A percentile compares a stretch with the other conserved stretches of the same genome.
phyloP scores from a whole-genome alignment of 2,888 invertebrate genomes.

The Acrobasis consociella region DNA sequence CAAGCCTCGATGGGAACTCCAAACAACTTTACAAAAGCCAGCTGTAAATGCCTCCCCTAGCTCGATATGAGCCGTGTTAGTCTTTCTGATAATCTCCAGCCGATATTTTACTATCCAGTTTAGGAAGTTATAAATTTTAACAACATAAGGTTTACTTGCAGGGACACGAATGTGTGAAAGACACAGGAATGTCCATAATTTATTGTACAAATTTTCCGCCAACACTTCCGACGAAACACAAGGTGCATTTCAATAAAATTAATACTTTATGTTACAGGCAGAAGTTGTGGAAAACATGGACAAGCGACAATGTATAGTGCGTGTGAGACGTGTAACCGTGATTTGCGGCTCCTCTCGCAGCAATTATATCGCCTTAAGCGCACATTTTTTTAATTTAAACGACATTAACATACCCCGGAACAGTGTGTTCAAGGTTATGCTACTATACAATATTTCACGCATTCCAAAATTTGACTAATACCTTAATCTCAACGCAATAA shows the following conservation, averaged over 20 bases:
- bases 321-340: slow-evolving; percentile 38
- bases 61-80: slow-evolving; percentile 49
- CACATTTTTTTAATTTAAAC: slow-evolving; percentile 67
- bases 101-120: slow-evolving; percentile 47
- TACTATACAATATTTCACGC: slow-evolving; percentile 61
- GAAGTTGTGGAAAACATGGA: slow-evolving; percentile 30
- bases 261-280: slow-evolving; percentile 23
- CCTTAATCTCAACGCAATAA: slow-evolving; percentile 54
- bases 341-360: slow-evolving; percentile 51
- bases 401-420: slow-evolving; percentile 76
- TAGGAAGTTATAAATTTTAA: slow-evolving; percentile 51
- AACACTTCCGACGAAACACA: slow-evolving; percentile 41
- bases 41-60: slow-evolving; percentile 57
- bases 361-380: slow-evolving; percentile 59
- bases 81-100: slow-evolving; percentile 51
- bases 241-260: slow-evolving; percentile 38
- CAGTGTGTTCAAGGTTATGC: slow-evolving; percentile 61
- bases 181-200: slow-evolving; percentile 33
- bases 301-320: slow-evolving; percentile 32
- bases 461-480: slow-evolving; percentile 53
- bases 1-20: slow-evolving; percentile 55
- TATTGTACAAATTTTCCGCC: slow-evolving; percentile 25
- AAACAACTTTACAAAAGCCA: slow-evolving; percentile 57
- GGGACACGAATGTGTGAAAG: slow-evolving; percentile 30
- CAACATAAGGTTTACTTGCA: slow-evolving; percentile 32